Conservation (phyloP, 2,888 invertebrate species). For the Sarcophaga rosellei region DNA sequence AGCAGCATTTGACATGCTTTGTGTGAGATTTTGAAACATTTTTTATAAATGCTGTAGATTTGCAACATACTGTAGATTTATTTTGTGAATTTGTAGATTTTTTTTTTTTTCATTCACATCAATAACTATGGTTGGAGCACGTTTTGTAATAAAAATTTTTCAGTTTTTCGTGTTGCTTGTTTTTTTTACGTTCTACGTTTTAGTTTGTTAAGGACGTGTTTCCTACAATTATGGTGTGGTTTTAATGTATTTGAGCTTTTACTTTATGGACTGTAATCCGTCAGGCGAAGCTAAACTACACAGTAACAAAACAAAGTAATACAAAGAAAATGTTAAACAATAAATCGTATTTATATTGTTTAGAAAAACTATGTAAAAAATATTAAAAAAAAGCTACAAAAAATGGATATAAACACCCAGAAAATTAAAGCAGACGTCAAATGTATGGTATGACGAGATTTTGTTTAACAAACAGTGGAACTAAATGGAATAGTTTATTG, state of each 20-base stretch:
- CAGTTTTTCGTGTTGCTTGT: no score
- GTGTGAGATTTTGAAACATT: no score
- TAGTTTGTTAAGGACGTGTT: conserved; percentile 15
- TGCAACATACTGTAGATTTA: not conserved
- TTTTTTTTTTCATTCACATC: not conserved
- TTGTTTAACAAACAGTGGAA: no score
- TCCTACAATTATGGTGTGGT: not conserved
- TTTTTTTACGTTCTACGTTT: not conserved
- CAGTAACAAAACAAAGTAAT: not conserved
- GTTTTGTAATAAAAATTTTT: conserved; percentile 8
- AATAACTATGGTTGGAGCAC: conserved; percentile 13
- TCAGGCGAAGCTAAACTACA: not conserved
- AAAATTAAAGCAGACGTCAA: no score
- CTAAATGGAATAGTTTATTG: no score
- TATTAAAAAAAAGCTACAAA: no score
- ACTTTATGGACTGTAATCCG: not conserved
- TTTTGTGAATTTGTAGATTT: not conserved
- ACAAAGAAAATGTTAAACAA: not conserved
- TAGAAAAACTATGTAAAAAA: not conserved
- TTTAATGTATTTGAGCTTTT: not conserved
- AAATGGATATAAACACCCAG: no score
- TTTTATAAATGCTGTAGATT: not conserved
- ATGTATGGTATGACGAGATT: no score
- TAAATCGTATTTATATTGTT: not conserved
- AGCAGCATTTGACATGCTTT: no score